These are phyloP conservation scores for Choreutis nemorana DNA, from an alignment of 2,888 invertebrate genomes.

Conservation along the genomic window DNA sequence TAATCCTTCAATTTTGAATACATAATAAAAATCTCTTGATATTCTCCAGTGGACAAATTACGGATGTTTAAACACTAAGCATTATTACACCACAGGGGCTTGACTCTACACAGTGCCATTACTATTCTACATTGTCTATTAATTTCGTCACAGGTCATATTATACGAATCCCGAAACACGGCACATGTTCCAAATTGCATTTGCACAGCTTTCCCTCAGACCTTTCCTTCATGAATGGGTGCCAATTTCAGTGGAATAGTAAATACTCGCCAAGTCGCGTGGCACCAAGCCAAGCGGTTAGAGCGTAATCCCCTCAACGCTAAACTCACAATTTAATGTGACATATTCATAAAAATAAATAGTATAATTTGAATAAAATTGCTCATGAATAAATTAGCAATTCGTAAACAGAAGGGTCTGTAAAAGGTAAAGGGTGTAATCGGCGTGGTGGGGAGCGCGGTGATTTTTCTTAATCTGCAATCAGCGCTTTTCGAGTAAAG, in stretches of 20 bases:
- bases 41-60: too few relatives aligned
- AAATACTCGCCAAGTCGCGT: slow-evolving; percentile 22
- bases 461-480: slow-evolving; percentile 26
- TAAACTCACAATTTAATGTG: neutral
- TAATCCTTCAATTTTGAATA: too few relatives aligned
- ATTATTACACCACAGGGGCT: too few relatives aligned
- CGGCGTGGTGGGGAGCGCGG: slow-evolving; percentile 4
- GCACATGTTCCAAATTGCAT: slow-evolving; percentile 19
- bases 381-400: slow-evolving; percentile 18
- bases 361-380: slow-evolving; percentile 13
- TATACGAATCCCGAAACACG: too few relatives aligned
- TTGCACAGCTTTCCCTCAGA: slow-evolving; percentile 10
- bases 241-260: slow-evolving; percentile 30
- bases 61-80: too few relatives aligned
- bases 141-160: neutral
- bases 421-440: slow-evolving; percentile 1
- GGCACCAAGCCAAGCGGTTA: slow-evolving; percentile 30
- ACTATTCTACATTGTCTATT: too few relatives aligned
- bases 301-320: slow-evolving; percentile 20
- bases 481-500: slow-evolving; percentile 17
- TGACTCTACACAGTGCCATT: too few relatives aligned
- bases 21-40: too few relatives aligned
- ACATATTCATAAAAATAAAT: neutral
- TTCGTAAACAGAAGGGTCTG: slow-evolving; percentile 9
- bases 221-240: slow-evolving; percentile 21